Evolutionary conservation across 2,797 vertebrate species (phyloP).

Genomic region (Chlorospingus semifuscus): DNA sequence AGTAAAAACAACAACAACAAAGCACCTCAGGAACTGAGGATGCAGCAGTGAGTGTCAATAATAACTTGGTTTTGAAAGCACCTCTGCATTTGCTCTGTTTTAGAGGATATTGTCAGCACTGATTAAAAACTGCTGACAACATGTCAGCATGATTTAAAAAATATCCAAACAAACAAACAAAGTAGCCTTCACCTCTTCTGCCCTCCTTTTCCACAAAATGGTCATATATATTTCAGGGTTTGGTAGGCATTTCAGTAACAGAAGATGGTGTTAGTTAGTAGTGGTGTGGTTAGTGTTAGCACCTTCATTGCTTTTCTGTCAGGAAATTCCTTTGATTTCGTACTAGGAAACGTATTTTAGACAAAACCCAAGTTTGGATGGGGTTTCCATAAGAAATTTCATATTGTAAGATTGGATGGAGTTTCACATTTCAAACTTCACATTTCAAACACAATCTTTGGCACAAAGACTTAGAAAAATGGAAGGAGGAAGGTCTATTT

Average conservation of each 20-base stretch:
- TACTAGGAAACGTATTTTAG: not conserved
- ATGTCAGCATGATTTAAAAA: not conserved
- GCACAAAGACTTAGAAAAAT: not conserved
- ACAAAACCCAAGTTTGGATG: not conserved
- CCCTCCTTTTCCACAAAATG: not conserved
- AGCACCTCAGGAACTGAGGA: not conserved
- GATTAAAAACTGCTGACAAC: not conserved
- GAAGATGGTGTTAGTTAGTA: not conserved
- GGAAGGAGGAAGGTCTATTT: not conserved
- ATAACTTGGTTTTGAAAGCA: not conserved
- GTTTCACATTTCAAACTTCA: not conserved
- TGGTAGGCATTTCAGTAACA: not conserved
- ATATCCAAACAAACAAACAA: not conserved
- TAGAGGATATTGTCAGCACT: not conserved
- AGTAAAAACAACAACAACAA: not conserved
- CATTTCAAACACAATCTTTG: not conserved
- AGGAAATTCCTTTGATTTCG: not conserved
- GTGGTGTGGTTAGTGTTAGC: no score
- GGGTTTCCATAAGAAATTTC: not conserved
- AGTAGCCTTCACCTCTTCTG: not conserved
- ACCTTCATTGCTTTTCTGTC: not conserved
- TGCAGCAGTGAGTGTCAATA: not conserved
- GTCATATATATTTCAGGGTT: not conserved
- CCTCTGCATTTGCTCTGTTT: not conserved
- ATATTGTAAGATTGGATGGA: not conserved